Evolutionary conservation across 2,797 vertebrate genomes (phyloP).

Genomic region (Sebastes nivosus): DNA sequence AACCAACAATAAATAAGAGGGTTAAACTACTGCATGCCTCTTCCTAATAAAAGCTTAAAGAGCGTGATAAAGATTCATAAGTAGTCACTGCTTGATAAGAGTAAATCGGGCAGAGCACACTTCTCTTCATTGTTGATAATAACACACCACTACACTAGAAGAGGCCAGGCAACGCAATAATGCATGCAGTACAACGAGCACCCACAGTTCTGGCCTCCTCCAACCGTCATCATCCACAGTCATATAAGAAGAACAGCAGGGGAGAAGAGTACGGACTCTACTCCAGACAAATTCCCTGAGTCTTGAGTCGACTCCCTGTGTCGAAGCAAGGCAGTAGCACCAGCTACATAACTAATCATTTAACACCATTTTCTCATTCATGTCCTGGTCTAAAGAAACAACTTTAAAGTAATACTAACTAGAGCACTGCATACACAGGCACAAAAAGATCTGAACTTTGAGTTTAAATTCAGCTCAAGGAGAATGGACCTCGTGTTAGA

Average conservation of each 20-base stretch:
- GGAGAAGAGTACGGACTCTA: background rate
- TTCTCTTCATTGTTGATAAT: background rate
- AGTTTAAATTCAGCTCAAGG: background rate
- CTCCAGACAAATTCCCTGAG: conserved; percentile 27
- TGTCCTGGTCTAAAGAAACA: background rate
- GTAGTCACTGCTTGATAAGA: background rate
- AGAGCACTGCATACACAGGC: background rate
- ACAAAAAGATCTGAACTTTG: background rate
- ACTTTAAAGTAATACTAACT: conserved; percentile 16
- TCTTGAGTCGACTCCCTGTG: background rate
- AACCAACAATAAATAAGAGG: background rate
- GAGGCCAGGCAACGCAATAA: background rate
- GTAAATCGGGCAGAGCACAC: background rate
- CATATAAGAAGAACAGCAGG: conserved; percentile 34
- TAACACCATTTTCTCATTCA: background rate
- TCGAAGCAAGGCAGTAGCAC: background rate
- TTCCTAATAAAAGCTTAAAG: background rate
- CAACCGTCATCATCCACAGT: background rate
- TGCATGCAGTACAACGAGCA: background rate
- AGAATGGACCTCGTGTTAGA: background rate
- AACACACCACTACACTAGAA: background rate
- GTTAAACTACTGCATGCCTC: background rate
- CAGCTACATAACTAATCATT: conserved; percentile 5
- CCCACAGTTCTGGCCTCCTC: background rate
- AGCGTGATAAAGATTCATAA: background rate